phyloP scores from a whole-genome alignment of 2,888 invertebrate species.

The Malthinus flaveolus region DNA sequence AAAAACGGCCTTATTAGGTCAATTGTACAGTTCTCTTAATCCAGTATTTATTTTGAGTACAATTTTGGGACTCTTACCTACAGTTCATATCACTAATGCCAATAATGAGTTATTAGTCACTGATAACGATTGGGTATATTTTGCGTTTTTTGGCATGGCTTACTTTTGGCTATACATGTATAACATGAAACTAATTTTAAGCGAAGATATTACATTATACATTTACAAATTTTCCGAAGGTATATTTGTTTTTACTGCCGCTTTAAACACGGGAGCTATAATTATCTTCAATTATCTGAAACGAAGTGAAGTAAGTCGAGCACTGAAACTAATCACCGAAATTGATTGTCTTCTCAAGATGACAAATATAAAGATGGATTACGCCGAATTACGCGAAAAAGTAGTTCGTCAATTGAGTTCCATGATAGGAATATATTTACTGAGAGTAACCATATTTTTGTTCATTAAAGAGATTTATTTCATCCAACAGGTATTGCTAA shows the following conservation, averaged over 20 bases:
- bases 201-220: slow-evolving; percentile 17
- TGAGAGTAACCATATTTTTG: slow-evolving; percentile 32
- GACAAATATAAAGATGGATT: slow-evolving; percentile 31
- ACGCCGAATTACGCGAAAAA: slow-evolving; percentile 29
- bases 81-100: slow-evolving; percentile 8
- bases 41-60: slow-evolving; percentile 26
- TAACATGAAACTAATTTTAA: slow-evolving; percentile 21
- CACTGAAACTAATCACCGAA: slow-evolving; percentile 29
- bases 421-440: slow-evolving; percentile 29
- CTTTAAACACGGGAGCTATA: slow-evolving; percentile 17
- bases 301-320: slow-evolving; percentile 11
- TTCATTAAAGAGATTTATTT: slow-evolving; percentile 34
- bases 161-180: slow-evolving; percentile 25
- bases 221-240: slow-evolving; percentile 22
- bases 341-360: slow-evolving; percentile 33
- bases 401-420: slow-evolving; percentile 24
- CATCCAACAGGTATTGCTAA: slow-evolving; percentile 34
- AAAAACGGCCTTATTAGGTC: no score
- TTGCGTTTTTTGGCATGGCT: slow-evolving; percentile 17
- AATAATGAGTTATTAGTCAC: slow-evolving; percentile 10
- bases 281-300: slow-evolving; percentile 26
- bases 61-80: slow-evolving; percentile 24
- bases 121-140: slow-evolving; percentile 29
- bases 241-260: slow-evolving; percentile 17
- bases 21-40: slow-evolving; percentile 6